Evolutionary conservation across 2,888 invertebrate species (phyloP), one percentile per base, ranked within the genome.

Genomic region (Andrena marginata): DNA sequence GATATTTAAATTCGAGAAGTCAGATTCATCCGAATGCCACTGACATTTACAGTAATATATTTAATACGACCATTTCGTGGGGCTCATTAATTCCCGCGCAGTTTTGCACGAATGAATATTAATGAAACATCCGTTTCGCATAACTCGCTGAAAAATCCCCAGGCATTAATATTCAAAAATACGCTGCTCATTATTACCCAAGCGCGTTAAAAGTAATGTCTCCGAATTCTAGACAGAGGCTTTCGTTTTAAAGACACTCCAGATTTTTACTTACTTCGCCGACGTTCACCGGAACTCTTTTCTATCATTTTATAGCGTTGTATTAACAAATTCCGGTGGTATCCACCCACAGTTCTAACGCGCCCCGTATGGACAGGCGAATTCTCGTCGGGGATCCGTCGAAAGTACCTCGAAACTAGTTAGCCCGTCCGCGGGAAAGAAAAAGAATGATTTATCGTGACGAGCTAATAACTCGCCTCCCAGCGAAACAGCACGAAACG

Each of bases 391-490:
- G 23, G 20, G 16, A 33, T 65, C n/a, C 63, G 16, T 59, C 35
- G 29, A 35, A 64, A 33, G n/a, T 65, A 31, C 63, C 20, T 59
- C 63, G 29, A 23, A 72, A 72, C 13, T 60, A 23, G 72, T 72
- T 68, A 51, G 59, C 51, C 16, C 26, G 26, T 48, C 20, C n/a
- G 16, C 1, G 1, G 8, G 29, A n/a, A 13, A 68, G 23, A 62
- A 26, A 64, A 64, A 70, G 72, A 68, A 70, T 49, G 33, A 70
- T 62, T 62, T 56, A 60, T 51, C 76, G 26, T 72, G 82, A 80
- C 76, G 56, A 54, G 76, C 35, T 80, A 67, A 82, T 74, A 81
- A 68, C 70, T 60, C 49, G 48, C 65, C 70, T n/a, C 26, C 35
- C 33, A 7, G 29, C 13, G 67, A 29, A 63, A 33, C 20, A 29